Evolutionary conservation across 2,888 invertebrate genomes (phyloP).

Genomic region (Lordiphosa andalusiaca): DNA sequence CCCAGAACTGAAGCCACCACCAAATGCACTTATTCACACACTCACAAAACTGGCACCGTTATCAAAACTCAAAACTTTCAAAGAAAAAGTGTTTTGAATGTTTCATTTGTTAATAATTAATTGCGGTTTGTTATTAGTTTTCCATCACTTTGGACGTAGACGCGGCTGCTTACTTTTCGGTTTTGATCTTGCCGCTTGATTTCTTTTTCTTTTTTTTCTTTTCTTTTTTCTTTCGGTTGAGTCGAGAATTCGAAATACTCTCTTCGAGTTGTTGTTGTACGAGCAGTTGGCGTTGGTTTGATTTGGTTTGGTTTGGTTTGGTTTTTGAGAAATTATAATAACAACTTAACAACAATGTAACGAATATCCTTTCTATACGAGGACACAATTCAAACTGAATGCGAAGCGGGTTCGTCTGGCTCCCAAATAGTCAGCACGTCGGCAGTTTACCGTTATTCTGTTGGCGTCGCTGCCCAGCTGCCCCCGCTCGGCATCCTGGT

Average conservation of each 20-base stretch:
- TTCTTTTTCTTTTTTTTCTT: slow-evolving; percentile 38
- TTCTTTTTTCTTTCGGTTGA: slow-evolving; percentile 34
- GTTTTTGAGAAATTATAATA: slow-evolving; percentile 80
- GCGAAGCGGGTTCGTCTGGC: slow-evolving; percentile 77
- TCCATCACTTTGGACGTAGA: neutral
- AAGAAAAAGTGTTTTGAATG: neutral
- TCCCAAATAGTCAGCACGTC: slow-evolving; percentile 79
- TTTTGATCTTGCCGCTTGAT: slow-evolving; percentile 22
- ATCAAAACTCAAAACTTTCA: neutral
- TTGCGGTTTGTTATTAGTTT: slow-evolving; percentile 29
- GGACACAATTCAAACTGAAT: slow-evolving; percentile 81
- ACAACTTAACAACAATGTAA: slow-evolving; percentile 81
- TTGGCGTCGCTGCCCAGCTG: slow-evolving; percentile 56
- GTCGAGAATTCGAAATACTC: slow-evolving; percentile 11
- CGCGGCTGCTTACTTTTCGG: slow-evolving; percentile 12
- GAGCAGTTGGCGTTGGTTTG: slow-evolving; percentile 7
- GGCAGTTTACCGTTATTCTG: slow-evolving; percentile 69
- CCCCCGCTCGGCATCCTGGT: slow-evolving; percentile 47
- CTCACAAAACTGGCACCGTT: neutral
- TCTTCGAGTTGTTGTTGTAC: slow-evolving; percentile 33
- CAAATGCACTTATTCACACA: neutral
- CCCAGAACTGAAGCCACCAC: no score
- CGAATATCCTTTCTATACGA: slow-evolving; percentile 81
- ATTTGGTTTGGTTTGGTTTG: slow-evolving; percentile 24
- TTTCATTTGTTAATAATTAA: slow-evolving; percentile 17